Evolutionary conservation across 1,140 invertebrate species (phyloP).

Genomic region (Scaptomyza pallida): DNA sequence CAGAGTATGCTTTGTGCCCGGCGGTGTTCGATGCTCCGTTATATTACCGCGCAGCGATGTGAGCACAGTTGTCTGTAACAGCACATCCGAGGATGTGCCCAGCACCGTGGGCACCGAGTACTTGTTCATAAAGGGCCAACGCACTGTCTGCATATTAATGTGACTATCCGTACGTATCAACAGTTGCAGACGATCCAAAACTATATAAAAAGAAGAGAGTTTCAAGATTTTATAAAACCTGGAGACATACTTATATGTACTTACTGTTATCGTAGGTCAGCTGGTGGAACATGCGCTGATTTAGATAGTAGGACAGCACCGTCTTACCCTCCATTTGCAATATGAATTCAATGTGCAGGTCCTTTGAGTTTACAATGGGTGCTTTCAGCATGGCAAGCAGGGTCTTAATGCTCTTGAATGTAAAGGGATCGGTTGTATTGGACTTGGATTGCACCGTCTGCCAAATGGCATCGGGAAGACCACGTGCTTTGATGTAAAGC

Average conservation of each 20-base stretch:
- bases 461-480: conserved; percentile 82
- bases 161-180: conserved; percentile 76
- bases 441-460: conserved; percentile 71
- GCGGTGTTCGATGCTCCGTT: conserved; percentile 78
- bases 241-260: no score
- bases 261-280: conserved; percentile 82
- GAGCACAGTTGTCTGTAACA: conserved; percentile 84
- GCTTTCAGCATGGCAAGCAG: conserved; percentile 85
- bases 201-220: conserved; percentile 27
- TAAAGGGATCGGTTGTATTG: conserved; percentile 82
- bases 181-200: conserved; percentile 63
- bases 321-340: conserved; percentile 86
- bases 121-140: conserved; percentile 84
- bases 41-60: conserved; percentile 86
- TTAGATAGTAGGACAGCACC: conserved; percentile 86
- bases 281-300: conserved; percentile 85
- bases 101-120: conserved; percentile 85
- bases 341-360: conserved; percentile 86
- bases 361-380: conserved; percentile 83
- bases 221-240: no score
- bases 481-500: conserved; percentile 86
- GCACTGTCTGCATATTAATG: conserved; percentile 79
- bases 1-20: conserved; percentile 84
- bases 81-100: conserved; percentile 85
- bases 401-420: conserved; percentile 84